Base-by-base conservation (phyloP, 92 coral and sea anemone genomes). In the Bergia sp. region DNA sequence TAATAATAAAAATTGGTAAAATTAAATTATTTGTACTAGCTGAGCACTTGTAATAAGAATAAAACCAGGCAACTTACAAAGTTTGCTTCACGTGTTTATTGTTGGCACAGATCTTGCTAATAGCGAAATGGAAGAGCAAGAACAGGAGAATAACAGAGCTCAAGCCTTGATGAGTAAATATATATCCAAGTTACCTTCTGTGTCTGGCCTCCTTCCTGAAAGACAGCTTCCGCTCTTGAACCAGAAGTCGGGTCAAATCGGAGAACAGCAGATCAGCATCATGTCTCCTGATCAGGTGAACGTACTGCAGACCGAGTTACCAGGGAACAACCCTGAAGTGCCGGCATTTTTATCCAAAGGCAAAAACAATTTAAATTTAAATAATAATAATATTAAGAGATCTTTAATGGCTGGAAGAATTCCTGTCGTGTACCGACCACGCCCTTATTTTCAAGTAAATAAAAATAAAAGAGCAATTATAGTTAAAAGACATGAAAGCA, bases 201-300 rank as follows among this genome's bases (percentile, higher is more conserved):
- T 93, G 15, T 86, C 95, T 12, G 66, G 58, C 49, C 88, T 75
- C 77, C 81, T 81, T 11, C 90, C 94, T 2, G 90, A 88, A 42
- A 92, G 86, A 90, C 94, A 92, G 81, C 23, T 5, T 45, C 87
- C 87, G 3, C 42, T 84, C 61, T n/a, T 84, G 74, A 85, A 88
- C 15, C 88, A 89, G 49, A 90, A 95, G 13, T 91, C 93, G 77
- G 95, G 91, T 85, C 89, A 89, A 49, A 93, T 95, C 10, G 94
- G 92, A 82, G 95, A 94, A 79, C 99, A 97, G 90, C 91, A 90
- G 77, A 92, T 97, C 39, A 94, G 98, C 76, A 92, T 97, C 12
- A 89, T 97, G 21, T 89, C 86, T 37, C 98, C 95, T 44, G 90
- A 96, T 88, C 97, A 97, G 89, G 85, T 97, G 80, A 90, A 94